Evolutionary conservation across 1,140 invertebrate species (phyloP), one percentile per base, ranked within the genome.

Genomic region (Cyclina sinensis): DNA sequence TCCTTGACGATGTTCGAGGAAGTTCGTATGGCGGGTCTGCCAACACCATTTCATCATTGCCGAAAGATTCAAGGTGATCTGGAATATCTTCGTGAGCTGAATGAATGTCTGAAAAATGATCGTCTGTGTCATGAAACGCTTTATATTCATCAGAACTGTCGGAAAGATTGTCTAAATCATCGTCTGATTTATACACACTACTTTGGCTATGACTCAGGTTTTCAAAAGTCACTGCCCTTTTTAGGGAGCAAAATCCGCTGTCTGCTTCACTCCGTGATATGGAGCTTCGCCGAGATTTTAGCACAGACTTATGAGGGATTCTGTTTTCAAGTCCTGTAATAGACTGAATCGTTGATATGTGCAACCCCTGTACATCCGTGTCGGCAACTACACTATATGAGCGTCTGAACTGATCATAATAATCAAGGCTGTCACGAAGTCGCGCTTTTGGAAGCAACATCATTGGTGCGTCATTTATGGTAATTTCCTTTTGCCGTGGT

Each of bases 401-500:
- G 1, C 76, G 48, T 51, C 85, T 43, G 24, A 78, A 70, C 24
- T 51, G 35, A 39, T 87, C 74, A 27, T 79, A 80, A 62, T 87
- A 80, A 16, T 68, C 74, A 1, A 65, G 27, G 16, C 39, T 79
- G 43, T 87, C 85, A 27, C 85, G 73, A 30, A 87, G 74, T 14
- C 85, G 70, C 12, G 85, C 85, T 70, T 80, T 79, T 51, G 85
- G 85, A 11, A 87, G 46, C 24, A 87, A 37, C 85, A 87, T 87
- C 85, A 87, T 87, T 32, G 85, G 85, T n/a, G 76, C 76, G 51
- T 87, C 85, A 54, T 87, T 87, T 1, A 87, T 87, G 2, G 51
- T 80, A 18, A 87, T 87, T 54, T 87, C 74, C 21, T 39, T 24
- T n/a, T 46, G 18, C 35, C 54, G 65, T 30, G 14, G 7, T 48